Evolutionary conservation across 1,140 invertebrate genomes (phyloP).

Genomic region (Lepidurus apus): DNA sequence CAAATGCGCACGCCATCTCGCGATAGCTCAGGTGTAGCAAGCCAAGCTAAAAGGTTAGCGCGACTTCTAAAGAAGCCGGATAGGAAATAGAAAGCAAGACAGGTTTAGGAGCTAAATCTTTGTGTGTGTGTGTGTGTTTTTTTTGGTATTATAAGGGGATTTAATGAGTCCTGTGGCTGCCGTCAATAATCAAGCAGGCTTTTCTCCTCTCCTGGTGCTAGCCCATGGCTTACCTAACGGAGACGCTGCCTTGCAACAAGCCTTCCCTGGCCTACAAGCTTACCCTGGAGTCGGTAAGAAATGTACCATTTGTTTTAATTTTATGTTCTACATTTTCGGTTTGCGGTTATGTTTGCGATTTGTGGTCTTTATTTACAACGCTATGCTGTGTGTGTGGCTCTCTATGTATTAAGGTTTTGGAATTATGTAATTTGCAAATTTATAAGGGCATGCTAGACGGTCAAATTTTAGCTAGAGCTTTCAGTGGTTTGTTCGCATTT

Average conservation of each 20-base stretch:
- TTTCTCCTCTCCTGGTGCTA: slow-evolving; percentile 51
- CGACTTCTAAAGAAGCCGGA: background rate
- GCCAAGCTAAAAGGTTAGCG: background rate
- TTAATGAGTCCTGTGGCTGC: slow-evolving; percentile 48
- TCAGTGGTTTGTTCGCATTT: background rate
- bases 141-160: slow-evolving; percentile 11
- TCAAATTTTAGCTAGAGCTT: background rate
- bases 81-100: slow-evolving; percentile 15
- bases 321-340: slow-evolving; percentile 23
- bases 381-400: slow-evolving; percentile 8
- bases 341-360: slow-evolving; percentile 23
- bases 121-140: background rate
- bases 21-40: too few species aligned
- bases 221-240: slow-evolving; percentile 77
- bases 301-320: background rate
- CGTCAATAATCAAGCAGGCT: slow-evolving; percentile 46
- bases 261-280: slow-evolving; percentile 78
- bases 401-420: background rate
- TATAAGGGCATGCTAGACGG: background rate
- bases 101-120: background rate
- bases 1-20: too few species aligned
- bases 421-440: background rate
- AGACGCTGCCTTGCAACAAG: slow-evolving; percentile 69
- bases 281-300: slow-evolving; percentile 79
- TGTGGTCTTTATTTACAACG: background rate